These are phyloP conservation scores for Heteropelma amictum DNA, from an alignment of 2,888 invertebrate species.

Conservation along the genomic window DNA sequence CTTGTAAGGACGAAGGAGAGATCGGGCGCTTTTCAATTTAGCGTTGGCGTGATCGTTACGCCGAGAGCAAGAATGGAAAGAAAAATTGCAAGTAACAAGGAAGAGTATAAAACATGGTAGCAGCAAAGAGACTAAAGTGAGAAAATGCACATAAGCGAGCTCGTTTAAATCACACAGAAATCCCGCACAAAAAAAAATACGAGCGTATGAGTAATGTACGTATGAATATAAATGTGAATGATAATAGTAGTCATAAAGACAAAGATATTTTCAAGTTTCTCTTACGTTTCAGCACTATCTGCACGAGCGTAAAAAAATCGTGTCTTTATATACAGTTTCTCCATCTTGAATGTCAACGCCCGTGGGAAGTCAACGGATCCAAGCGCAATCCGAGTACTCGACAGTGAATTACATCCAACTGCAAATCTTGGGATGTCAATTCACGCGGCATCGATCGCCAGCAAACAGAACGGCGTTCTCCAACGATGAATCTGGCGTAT, in stretches of 20 bases:
- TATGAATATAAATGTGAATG: not conserved
- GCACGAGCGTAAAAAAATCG: not conserved
- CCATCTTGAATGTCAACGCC: not conserved
- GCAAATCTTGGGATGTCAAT: slow-evolving; percentile 4
- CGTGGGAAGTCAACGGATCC: slow-evolving; percentile 31
- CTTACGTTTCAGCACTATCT: not conserved
- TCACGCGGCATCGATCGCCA: not conserved
- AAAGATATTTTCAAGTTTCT: not conserved
- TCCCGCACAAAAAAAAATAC: not conserved
- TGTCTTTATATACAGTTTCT: not conserved
- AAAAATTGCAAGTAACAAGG: not conserved
- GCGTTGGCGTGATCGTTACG: slow-evolving; percentile 38
- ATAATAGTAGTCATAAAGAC: not conserved
- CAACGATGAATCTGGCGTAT: not conserved
- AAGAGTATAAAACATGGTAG: not conserved
- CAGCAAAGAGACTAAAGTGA: not conserved
- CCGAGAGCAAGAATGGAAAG: not conserved
- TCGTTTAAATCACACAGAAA: not conserved
- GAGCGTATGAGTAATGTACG: not conserved
- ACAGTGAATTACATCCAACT: slow-evolving; percentile 24
- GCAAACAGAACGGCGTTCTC: not conserved
- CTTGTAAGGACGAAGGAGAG: slow-evolving; percentile 35
- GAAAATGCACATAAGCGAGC: no score
- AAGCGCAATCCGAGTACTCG: slow-evolving; percentile 19
- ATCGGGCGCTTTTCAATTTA: slow-evolving; percentile 38